A percentile compares a stretch with the other conserved stretches of the same genome.
Conservation (phyloP, 2,888 invertebrate genomes). For the Ametastegia equiseti region DNA sequence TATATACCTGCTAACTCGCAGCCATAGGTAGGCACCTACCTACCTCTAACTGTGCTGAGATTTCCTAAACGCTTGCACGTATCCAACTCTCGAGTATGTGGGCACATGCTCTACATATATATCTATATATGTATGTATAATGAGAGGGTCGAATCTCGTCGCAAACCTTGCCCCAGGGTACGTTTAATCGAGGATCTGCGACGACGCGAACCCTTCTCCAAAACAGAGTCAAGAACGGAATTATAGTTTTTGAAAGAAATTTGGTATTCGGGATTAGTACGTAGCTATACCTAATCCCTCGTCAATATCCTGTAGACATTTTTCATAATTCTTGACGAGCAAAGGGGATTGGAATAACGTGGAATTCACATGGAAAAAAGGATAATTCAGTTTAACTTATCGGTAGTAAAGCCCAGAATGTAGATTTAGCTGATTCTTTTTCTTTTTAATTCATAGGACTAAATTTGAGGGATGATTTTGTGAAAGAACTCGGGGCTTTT, state of each 20-base stretch:
- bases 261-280: background rate
- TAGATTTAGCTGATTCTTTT: too few species aligned
- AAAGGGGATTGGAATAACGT: too few species aligned
- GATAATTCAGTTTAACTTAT: too few species aligned
- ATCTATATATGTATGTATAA: too few species aligned
- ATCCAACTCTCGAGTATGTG: conserved; percentile 8
- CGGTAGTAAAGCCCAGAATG: too few species aligned
- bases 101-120: background rate
- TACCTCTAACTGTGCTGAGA: conserved; percentile 1
- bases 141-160: background rate
- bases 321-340: too few species aligned
- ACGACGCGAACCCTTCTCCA: background rate
- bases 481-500: background rate
- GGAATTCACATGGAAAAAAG: too few species aligned
- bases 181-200: conserved; percentile 5
- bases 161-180: background rate
- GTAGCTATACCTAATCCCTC: too few species aligned
- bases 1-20: background rate
- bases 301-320: too few species aligned
- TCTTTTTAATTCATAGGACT: background rate
- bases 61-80: conserved; percentile 26
- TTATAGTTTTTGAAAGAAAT: background rate
- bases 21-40: too few species aligned
- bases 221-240: background rate
- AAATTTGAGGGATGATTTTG: background rate